These are phyloP conservation scores for Electrophaes corylata DNA, from an alignment of 2,888 invertebrate genomes.

Conservation along the genomic window DNA sequence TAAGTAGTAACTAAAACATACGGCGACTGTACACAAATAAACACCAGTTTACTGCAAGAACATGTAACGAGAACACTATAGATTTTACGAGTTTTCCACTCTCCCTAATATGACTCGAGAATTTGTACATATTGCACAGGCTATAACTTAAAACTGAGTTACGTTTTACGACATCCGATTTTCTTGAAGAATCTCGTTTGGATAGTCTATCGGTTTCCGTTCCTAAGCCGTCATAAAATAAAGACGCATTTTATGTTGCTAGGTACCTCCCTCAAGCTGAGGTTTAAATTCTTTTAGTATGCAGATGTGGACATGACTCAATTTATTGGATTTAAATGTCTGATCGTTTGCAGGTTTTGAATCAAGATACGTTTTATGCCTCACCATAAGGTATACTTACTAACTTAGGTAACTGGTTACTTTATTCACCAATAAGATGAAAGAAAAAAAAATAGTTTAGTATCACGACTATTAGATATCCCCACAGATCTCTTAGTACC, in stretches of 20 bases:
- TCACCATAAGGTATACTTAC: neutral
- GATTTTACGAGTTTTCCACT: conserved; percentile 64
- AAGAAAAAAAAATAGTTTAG: too few species aligned
- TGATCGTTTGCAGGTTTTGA: conserved; percentile 9
- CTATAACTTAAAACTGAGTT: conserved; percentile 59
- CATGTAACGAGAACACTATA: conserved; percentile 54
- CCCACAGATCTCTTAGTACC: too few species aligned
- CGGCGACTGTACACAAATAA: conserved; percentile 33
- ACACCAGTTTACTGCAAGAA: conserved; percentile 59
- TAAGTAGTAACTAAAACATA: neutral
- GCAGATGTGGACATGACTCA: conserved; percentile 31
- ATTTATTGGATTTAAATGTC: conserved; percentile 21
- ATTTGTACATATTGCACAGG: conserved; percentile 63
- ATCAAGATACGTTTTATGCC: neutral
- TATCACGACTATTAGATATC: too few species aligned
- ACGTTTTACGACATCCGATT: conserved; percentile 63
- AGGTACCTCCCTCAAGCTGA: conserved; percentile 40
- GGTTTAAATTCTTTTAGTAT: conserved; percentile 38
- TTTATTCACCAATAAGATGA: too few species aligned
- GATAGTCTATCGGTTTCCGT: conserved; percentile 40
- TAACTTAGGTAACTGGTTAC: too few species aligned
- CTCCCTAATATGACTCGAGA: conserved; percentile 61
- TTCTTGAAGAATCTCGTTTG: conserved; percentile 45
- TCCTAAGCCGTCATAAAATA: conserved; percentile 47
- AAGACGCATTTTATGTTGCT: conserved; percentile 46